phyloP scores from a whole-genome alignment of 2,888 invertebrate species.

The Limenitis camilla region DNA sequence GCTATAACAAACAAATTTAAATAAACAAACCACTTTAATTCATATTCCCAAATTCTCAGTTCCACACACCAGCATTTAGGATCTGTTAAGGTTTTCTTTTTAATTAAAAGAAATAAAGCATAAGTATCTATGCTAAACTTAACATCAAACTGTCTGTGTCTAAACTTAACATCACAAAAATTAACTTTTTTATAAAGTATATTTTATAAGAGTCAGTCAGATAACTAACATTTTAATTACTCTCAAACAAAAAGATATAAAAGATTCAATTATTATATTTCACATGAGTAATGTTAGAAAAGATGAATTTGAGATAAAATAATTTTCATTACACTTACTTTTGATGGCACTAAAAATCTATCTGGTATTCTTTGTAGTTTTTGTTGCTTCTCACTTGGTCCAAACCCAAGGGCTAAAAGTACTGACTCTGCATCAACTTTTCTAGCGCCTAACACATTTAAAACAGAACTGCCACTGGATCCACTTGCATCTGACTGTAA shows the following conservation, averaged over 20 bases:
- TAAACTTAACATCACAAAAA: background rate
- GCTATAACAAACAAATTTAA: no score
- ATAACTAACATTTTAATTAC: no score
- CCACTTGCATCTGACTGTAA: slow-evolving; percentile 66
- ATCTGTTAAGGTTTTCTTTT: no score
- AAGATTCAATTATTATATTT: no score
- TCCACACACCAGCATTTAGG: no score
- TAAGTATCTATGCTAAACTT: background rate
- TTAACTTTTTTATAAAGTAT: no score
- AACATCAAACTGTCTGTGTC: background rate
- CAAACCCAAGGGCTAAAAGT: slow-evolving; percentile 86
- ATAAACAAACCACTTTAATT: no score
- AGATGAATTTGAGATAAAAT: no score
- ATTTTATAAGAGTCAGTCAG: no score
- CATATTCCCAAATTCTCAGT: no score
- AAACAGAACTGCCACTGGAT: slow-evolving; percentile 82
- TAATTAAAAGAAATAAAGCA: background rate
- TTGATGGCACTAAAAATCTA: slow-evolving; percentile 86
- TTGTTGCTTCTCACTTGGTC: slow-evolving; percentile 80
- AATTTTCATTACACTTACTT: slow-evolving; percentile 57
- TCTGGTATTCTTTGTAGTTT: slow-evolving; percentile 86
- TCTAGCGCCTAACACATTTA: slow-evolving; percentile 87
- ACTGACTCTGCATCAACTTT: slow-evolving; percentile 93
- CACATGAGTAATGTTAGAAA: no score
- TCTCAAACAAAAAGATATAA: no score